These are phyloP conservation scores for Cardiocondyla obscurior DNA, from an alignment of 1,140 invertebrate genomes.

Conservation along the genomic window DNA sequence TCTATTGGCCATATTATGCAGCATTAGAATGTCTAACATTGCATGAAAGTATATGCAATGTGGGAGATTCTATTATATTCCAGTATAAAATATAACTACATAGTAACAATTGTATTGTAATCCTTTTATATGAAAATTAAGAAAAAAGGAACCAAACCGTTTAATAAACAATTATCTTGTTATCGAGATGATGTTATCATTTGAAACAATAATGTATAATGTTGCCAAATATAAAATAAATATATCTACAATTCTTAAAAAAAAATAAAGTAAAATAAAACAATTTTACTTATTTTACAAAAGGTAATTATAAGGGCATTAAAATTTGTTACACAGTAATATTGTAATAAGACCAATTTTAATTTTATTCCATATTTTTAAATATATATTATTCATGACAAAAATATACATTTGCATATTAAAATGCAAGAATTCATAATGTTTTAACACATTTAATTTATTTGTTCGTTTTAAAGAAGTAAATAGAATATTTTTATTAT, in stretches of 20 bases:
- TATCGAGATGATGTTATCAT: conserved; percentile 58
- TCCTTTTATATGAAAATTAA: conserved; percentile 66
- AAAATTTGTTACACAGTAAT: not conserved
- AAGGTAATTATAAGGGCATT: conserved; percentile 22
- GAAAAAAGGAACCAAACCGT: conserved; percentile 66
- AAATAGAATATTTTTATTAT: conserved; percentile 63
- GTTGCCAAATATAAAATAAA: conserved; percentile 75
- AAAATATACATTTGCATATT: conserved; percentile 41
- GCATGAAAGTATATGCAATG: conserved; percentile 10
- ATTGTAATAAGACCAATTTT: conserved; percentile 11
- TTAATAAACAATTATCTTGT: conserved; percentile 62
- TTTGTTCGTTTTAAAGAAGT: conserved; percentile 34
- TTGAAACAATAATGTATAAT: conserved; percentile 67
- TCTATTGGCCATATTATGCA: not conserved
- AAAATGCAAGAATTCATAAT: conserved; percentile 18
- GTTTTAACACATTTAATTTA: conserved; percentile 38
- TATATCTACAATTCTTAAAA: conserved; percentile 51
- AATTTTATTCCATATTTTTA: conserved; percentile 15
- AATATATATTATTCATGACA: conserved; percentile 41
- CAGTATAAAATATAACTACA: conserved; percentile 55
- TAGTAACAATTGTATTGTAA: conserved; percentile 62
- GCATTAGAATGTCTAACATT: not conserved
- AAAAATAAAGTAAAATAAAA: no score
- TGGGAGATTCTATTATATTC: conserved; percentile 6
- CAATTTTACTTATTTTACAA: not conserved